Percentiles rank a stretch among this genome's conserved stretches.
phyloP scores from a whole-genome alignment of 2,797 vertebrate species.

The Gymnopithys bicolor region DNA sequence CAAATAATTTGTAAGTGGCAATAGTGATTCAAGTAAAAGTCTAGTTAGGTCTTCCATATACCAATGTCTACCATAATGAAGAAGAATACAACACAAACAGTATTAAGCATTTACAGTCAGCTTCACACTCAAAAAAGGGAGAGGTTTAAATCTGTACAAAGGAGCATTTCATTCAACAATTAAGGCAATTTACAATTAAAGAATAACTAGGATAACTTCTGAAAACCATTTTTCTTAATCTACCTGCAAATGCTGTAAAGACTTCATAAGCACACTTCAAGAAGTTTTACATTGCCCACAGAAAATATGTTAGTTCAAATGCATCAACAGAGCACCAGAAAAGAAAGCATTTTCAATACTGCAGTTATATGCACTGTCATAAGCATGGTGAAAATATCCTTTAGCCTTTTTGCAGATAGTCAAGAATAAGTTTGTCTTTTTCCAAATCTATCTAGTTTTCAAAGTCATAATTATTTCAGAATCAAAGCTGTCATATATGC shows the following conservation, averaged over 20 bases:
- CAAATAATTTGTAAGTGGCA: neutral
- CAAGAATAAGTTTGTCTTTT: too few species aligned
- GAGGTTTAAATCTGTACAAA: neutral
- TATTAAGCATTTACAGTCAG: neutral
- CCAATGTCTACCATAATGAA: neutral
- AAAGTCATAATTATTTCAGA: neutral
- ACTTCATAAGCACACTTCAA: neutral
- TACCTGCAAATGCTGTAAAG: neutral
- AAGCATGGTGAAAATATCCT: rapidly evolving
- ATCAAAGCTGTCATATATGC: neutral
- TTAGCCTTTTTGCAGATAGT: neutral
- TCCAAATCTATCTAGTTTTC: neutral
- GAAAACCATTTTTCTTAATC: neutral
- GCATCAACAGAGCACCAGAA: neutral
- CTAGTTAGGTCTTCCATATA: neutral
- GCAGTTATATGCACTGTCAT: rapidly evolving
- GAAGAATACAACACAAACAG: neutral
- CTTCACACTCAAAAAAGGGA: neutral
- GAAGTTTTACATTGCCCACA: neutral
- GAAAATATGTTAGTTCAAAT: rapidly evolving
- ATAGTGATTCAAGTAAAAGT: neutral
- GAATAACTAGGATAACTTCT: neutral
- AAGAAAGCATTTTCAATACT: neutral
- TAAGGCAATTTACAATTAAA: neutral
- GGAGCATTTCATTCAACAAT: neutral